Evolutionary conservation across 2,797 vertebrate species (phyloP), one percentile per base, ranked within the genome.

Genomic region (Denticeps clupeoides): DNA sequence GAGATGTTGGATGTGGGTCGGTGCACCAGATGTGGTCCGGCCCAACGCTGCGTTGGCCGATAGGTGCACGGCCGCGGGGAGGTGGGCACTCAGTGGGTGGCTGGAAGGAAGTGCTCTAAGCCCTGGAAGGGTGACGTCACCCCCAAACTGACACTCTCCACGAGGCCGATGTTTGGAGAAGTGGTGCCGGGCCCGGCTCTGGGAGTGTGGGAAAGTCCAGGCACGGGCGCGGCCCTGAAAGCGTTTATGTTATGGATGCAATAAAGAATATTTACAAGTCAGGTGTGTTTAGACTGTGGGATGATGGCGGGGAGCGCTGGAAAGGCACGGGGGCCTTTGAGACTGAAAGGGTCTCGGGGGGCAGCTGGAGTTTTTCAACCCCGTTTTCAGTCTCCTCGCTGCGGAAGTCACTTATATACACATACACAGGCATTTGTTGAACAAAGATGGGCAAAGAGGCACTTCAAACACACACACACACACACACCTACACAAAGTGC

Each of bases 261-360:
- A 71, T 71, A 72, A 71, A 69, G 69, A 72, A 71, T 67, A 70
- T 75, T 75, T 73, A 75, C 71, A 69, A 72, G 69, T 72, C 71
- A 70, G 73, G 69, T 73, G 69, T 75, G 73, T 76, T 76, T 76
- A 76, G 73, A 72, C 71, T 76, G 67, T 25, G 42, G 40, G 37
- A 23, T 2, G 33, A 22, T 27, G 38, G 12, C 11, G 10, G 16
- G 32, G 23, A 35, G 24, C 16, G 28, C 50, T 33, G 18, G 56
- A 28, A 46, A 33, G 48, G 49, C n/a, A 46, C 47, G 45, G 48
- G 21, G 54, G 41, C 11, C 44, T 46, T 47, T 53, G 42, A 35
- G 41, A 25, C 42, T 56, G 13, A 41, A 37, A 37, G 9, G 51
- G 53, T 37, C 43, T 29, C 19, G 27, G 31, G 28, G 28, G 62